Evolutionary conservation across 2,113 vertebrate species (phyloP).

Genomic region (Pygoscelis adeliae): DNA sequence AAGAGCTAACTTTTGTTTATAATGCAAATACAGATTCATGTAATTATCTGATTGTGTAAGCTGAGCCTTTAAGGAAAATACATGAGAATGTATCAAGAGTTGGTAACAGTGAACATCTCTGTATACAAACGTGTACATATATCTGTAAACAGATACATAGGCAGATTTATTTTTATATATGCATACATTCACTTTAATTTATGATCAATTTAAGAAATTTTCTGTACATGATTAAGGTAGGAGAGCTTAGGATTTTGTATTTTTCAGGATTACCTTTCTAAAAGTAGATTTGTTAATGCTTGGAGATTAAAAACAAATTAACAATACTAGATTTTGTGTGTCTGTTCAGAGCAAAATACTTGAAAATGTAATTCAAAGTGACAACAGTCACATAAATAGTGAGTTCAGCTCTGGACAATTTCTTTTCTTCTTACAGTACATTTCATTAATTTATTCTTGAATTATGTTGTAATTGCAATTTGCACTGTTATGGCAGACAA

Average conservation of each 20-base stretch:
- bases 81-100: not conserved
- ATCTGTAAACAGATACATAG: not conserved
- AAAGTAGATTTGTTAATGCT: not conserved
- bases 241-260: not conserved
- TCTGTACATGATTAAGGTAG: not conserved
- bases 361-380: not conserved
- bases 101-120: not conserved
- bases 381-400: not conserved
- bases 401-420: not conserved
- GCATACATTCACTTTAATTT: not conserved
- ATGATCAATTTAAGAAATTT: not conserved
- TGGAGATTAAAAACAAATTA: not conserved
- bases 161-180: not conserved
- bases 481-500: not conserved
- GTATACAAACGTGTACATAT: not conserved
- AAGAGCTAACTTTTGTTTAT: not conserved
- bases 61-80: not conserved
- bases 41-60: not conserved
- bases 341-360: not conserved
- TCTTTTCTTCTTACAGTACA: not conserved
- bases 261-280: constrained; percentile 23
- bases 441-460: not conserved
- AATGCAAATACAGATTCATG: not conserved
- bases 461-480: not conserved
- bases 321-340: not conserved